Evolutionary conservation across 2,888 invertebrate genomes (phyloP).

Genomic region (Mythimna loreyi): DNA sequence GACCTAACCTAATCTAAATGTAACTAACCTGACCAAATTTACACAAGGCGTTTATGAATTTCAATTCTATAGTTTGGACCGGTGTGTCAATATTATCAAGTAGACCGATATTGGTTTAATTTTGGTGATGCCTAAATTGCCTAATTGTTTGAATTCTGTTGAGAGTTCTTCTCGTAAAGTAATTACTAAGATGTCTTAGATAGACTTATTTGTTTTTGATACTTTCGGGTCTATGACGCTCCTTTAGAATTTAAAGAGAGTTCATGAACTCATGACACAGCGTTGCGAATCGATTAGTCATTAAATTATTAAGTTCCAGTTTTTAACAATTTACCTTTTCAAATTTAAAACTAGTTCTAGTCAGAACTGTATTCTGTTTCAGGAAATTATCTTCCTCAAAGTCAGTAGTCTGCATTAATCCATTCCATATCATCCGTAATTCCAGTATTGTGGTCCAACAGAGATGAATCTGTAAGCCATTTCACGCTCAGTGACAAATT

Average conservation of each 20-base stretch:
- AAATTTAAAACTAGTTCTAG: background rate
- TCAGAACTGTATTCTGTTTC: background rate
- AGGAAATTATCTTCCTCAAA: background rate
- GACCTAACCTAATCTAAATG: conserved; percentile 51
- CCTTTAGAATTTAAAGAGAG: too few relatives aligned
- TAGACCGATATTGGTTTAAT: conserved; percentile 23
- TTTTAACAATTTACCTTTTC: background rate
- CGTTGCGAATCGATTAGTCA: background rate
- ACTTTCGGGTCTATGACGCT: background rate
- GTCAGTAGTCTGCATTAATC: background rate
- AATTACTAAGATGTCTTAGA: background rate
- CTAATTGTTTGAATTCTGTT: conserved; percentile 19
- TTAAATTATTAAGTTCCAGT: background rate
- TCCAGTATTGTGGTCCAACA: conserved; percentile 41
- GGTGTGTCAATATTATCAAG: conserved; percentile 23
- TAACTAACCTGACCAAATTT: conserved; percentile 39
- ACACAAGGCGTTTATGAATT: conserved; percentile 32
- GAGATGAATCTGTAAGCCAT: conserved; percentile 68
- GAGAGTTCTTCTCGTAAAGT: conserved; percentile 3
- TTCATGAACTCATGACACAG: background rate
- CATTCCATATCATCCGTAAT: conserved; percentile 10
- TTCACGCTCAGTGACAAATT: conserved; percentile 70
- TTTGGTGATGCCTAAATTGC: conserved; percentile 29
- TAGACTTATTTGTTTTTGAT: background rate
- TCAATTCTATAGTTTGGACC: conserved; percentile 33